These are phyloP conservation scores for Propithecus deckenii DNA, from an alignment of 2,797 vertebrate genomes.

Conservation along the genomic window DNA sequence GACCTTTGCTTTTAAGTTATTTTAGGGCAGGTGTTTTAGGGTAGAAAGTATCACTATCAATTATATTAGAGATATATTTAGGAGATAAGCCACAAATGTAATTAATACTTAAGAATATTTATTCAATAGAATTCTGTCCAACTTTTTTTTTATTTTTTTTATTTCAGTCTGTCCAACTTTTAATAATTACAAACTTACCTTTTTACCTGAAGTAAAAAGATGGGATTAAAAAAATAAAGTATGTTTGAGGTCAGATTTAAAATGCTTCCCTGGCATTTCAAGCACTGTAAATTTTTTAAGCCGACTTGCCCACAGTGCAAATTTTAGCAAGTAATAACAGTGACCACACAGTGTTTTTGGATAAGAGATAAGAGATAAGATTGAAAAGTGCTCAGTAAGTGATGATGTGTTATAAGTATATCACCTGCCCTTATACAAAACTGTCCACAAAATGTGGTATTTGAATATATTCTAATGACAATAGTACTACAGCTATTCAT, in stretches of 20 bases:
- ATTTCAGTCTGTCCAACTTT: not conserved
- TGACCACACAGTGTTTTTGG: not conserved
- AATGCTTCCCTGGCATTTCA: not conserved
- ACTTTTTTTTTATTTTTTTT: not conserved
- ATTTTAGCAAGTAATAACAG: not conserved
- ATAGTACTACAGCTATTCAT: not conserved
- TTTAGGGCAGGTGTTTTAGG: not conserved
- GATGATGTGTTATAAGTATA: not conserved
- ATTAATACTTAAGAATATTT: not conserved
- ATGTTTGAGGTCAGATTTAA: not conserved
- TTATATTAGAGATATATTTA: not conserved
- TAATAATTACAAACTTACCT: not conserved
- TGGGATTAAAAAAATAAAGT: not conserved
- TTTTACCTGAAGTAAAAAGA: not conserved
- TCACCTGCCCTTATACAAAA: not conserved
- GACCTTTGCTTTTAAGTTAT: not conserved
- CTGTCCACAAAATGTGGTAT: not conserved
- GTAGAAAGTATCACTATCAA: not conserved
- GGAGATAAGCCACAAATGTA: not conserved
- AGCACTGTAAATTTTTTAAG: not conserved
- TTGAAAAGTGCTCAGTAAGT: not conserved
- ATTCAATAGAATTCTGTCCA: not conserved
- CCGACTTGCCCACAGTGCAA: not conserved
- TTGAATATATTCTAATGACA: not conserved
- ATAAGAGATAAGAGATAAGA: not conserved